phyloP scores from a whole-genome alignment of 2,888 invertebrate species.

The Troides helena region DNA sequence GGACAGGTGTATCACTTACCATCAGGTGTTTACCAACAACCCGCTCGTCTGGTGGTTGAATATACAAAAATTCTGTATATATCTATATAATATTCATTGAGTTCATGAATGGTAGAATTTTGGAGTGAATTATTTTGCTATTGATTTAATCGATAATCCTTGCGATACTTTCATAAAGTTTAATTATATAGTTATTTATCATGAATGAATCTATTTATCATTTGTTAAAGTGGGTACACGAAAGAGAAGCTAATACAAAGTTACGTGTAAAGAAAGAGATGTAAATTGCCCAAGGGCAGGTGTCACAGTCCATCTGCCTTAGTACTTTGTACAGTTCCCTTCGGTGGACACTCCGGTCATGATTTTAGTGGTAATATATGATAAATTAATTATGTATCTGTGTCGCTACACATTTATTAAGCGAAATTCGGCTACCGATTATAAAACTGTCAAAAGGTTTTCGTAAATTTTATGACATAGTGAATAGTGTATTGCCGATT shows the following conservation, averaged over 20 bases:
- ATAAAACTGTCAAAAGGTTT: slow-evolving; percentile 20
- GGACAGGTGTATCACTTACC: too few species aligned
- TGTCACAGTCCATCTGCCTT: slow-evolving; percentile 68
- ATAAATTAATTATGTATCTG: slow-evolving; percentile 35
- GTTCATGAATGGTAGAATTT: too few species aligned
- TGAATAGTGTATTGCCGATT: slow-evolving; percentile 2
- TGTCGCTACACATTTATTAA: slow-evolving; percentile 16
- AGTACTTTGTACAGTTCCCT: slow-evolving; percentile 50
- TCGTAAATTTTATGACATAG: slow-evolving; percentile 4
- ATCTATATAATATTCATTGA: too few species aligned
- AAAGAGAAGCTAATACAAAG: slow-evolving; percentile 43
- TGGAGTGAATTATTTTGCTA: too few species aligned
- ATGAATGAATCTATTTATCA: slow-evolving; percentile 40
- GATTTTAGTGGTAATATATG: slow-evolving; percentile 41
- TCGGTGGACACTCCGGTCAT: slow-evolving; percentile 42
- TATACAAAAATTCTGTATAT: too few species aligned
- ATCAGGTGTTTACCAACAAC: too few species aligned
- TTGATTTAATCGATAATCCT: too few species aligned
- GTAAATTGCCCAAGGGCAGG: slow-evolving; percentile 61
- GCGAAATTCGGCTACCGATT: slow-evolving; percentile 11
- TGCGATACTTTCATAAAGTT: slow-evolving; percentile 8
- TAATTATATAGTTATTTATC: slow-evolving; percentile 38
- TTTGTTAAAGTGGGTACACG: slow-evolving; percentile 42
- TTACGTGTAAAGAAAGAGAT: slow-evolving; percentile 50
- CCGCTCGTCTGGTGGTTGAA: too few species aligned